A percentile compares a stretch with the other conserved stretches of the same genome.
phyloP scores from a whole-genome alignment of 2,888 invertebrate species.

The Drosophila siamana region DNA sequence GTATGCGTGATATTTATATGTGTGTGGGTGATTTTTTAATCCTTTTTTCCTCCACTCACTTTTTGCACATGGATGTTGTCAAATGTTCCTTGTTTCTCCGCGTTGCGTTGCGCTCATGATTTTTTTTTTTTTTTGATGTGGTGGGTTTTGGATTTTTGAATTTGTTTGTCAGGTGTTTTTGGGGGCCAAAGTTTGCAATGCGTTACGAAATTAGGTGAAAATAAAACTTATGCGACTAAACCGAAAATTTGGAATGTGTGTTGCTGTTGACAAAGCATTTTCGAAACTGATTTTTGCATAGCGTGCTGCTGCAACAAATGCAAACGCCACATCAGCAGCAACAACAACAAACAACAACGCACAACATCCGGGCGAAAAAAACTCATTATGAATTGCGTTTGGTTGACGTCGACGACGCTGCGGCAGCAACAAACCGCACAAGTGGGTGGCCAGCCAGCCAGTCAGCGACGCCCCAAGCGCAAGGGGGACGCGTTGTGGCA shows the following conservation, averaged over 20 bases:
- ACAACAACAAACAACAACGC: conserved; percentile 35
- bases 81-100: neutral
- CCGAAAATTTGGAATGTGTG: conserved; percentile 82
- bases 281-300: conserved; percentile 80
- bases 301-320: conserved; percentile 54
- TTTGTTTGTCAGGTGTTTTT: conserved; percentile 40
- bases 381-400: conserved; percentile 68
- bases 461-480: too few relatives aligned
- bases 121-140: conserved; percentile 3
- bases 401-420: conserved; percentile 23
- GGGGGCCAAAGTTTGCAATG: conserved; percentile 57
- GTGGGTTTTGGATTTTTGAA: too few relatives aligned
- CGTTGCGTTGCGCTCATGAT: neutral
- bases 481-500: neutral
- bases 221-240: conserved; percentile 79
- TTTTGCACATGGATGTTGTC: conserved; percentile 23
- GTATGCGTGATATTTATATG: conserved; percentile 49
- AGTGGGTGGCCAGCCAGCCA: conserved; percentile 44
- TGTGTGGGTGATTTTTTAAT: neutral
- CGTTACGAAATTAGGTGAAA: conserved; percentile 64
- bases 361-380: conserved; percentile 42
- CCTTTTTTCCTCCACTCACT: conserved; percentile 40
- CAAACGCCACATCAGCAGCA: conserved; percentile 41
- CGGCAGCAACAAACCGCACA: conserved; percentile 50
- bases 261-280: conserved; percentile 84